phyloP scores from a whole-genome alignment of 2,113 vertebrate species.

The Urocynchramus pylzowi region DNA sequence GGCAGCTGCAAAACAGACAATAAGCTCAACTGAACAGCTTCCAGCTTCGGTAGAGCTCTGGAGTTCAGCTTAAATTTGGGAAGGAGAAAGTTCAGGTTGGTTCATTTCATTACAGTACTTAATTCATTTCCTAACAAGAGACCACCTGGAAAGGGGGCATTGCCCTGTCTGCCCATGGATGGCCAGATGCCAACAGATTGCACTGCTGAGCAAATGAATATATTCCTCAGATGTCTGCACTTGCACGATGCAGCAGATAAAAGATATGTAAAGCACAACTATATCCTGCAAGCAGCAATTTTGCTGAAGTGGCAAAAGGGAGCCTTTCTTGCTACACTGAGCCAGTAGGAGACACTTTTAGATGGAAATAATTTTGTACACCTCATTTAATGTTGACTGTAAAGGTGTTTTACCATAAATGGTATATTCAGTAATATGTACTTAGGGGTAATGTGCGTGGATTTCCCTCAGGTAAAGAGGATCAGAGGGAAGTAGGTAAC shows the following conservation, averaged over 20 bases:
- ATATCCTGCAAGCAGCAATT: not conserved
- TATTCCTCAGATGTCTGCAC: not conserved
- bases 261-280: not conserved
- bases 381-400: not conserved
- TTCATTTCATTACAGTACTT: not conserved
- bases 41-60: not conserved
- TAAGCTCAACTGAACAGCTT: not conserved
- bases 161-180: not conserved
- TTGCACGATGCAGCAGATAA: not conserved
- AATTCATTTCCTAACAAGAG: not conserved
- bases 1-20: constrained; percentile 37
- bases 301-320: not conserved
- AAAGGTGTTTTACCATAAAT: not conserved
- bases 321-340: not conserved
- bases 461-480: not conserved
- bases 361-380: not conserved
- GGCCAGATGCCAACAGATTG: not conserved
- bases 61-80: not conserved
- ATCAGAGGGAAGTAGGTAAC: not conserved
- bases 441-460: not conserved
- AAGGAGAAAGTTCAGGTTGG: not conserved
- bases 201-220: not conserved
- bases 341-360: not conserved
- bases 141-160: not conserved
- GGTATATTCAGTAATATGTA: not conserved